Evolutionary conservation across 2,797 vertebrate species (phyloP).

Genomic region (Xiphophorus birchmanni): DNA sequence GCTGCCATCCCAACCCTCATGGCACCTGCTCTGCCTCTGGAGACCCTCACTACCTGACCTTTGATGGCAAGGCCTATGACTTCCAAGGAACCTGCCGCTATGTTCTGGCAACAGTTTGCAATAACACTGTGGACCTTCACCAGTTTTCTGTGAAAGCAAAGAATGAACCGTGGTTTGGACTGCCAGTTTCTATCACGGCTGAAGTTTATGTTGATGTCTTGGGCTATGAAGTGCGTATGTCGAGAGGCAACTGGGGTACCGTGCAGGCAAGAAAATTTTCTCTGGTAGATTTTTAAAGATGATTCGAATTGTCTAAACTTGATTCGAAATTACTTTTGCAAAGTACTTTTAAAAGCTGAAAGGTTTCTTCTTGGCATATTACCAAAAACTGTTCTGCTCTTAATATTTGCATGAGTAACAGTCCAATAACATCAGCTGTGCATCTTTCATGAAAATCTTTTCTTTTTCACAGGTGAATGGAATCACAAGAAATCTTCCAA

Average conservation of each 20-base stretch:
- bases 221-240: conserved; percentile 58
- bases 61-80: conserved; percentile 50
- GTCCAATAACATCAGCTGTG: background rate
- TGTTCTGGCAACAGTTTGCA: conserved; percentile 75
- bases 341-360: background rate
- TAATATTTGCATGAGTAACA: background rate
- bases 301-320: background rate
- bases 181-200: conserved; percentile 60
- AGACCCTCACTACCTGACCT: too few species aligned
- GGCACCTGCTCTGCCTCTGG: too few species aligned
- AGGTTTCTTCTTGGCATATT: fast-evolving
- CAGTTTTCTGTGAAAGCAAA: conserved; percentile 61
- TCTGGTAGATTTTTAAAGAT: background rate
- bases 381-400: background rate
- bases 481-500: conserved; percentile 69
- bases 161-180: conserved; percentile 25
- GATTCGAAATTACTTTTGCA: background rate
- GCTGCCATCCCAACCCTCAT: too few species aligned
- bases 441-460: fast-evolving
- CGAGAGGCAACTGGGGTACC: conserved; percentile 22
- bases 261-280: conserved; percentile 57
- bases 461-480: conserved; percentile 70
- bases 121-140: conserved; percentile 63
- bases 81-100: conserved; percentile 70
- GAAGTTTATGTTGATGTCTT: conserved; percentile 62